These are phyloP conservation scores for Cnemophilus loriae DNA, from an alignment of 2,113 vertebrate species.

Conservation along the genomic window DNA sequence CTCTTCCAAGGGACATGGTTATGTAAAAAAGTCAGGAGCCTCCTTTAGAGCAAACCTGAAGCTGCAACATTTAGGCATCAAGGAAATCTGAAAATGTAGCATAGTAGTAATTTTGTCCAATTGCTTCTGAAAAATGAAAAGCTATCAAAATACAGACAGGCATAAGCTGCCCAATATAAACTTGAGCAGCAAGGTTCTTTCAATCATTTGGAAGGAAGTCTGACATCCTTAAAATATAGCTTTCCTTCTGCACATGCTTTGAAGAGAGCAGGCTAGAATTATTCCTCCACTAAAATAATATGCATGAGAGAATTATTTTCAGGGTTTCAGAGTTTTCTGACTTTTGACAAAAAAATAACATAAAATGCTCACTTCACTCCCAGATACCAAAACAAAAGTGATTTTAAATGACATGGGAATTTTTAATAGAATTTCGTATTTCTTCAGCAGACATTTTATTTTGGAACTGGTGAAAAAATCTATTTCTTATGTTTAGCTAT, in stretches of 20 bases:
- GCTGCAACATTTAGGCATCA: not conserved
- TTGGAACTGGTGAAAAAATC: not conserved
- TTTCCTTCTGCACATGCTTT: not conserved
- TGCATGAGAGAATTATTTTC: not conserved
- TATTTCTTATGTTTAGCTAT: not conserved
- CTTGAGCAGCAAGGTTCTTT: not conserved
- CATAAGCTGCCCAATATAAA: not conserved
- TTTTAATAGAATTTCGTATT: not conserved
- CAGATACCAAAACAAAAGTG: not conserved
- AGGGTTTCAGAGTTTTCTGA: not conserved
- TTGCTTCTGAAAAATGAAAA: not conserved
- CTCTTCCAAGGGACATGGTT: not conserved
- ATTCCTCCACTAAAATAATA: not conserved
- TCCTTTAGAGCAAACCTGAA: not conserved
- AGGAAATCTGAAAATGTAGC: not conserved
- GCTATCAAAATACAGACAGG: not conserved
- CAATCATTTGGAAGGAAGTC: not conserved
- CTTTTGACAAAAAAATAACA: not conserved
- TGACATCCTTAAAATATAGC: not conserved
- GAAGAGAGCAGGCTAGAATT: not conserved
- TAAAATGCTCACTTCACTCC: not conserved
- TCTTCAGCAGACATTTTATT: not conserved
- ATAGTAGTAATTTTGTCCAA: not conserved
- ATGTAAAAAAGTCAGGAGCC: not conserved
- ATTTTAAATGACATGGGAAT: not conserved